Conservation (phyloP, 2,888 invertebrate species). For the Drosophila buzzatii region DNA sequence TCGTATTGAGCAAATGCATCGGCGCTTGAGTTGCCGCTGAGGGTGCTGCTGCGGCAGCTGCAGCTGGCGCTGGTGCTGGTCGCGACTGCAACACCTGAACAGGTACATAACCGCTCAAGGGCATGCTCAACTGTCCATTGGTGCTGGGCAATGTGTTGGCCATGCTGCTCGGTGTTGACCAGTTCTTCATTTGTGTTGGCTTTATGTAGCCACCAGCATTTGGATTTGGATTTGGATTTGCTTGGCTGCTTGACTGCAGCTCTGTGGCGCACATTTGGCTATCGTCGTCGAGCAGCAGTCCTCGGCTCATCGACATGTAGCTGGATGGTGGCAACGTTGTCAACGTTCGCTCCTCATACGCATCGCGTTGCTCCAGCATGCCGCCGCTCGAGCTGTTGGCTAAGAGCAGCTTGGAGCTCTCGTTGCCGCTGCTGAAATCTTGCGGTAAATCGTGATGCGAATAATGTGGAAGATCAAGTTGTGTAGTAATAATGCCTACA, state of each 20-base stretch:
- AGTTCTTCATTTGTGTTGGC: slow-evolving; percentile 67
- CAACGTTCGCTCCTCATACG: slow-evolving; percentile 45
- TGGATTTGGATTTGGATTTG: slow-evolving; percentile 1
- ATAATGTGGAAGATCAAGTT: slow-evolving; percentile 46
- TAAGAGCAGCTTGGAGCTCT: slow-evolving; percentile 64
- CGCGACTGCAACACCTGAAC: slow-evolving; percentile 50
- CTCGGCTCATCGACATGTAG: slow-evolving; percentile 59
- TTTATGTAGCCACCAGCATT: slow-evolving; percentile 57
- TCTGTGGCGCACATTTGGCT: slow-evolving; percentile 22
- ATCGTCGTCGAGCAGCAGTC: slow-evolving; percentile 38
- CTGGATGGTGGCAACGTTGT: slow-evolving; percentile 29
- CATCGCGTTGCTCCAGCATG: slow-evolving; percentile 36
- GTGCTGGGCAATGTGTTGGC: slow-evolving; percentile 33
- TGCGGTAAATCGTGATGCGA: slow-evolving; percentile 56
- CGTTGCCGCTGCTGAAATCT: slow-evolving; percentile 66
- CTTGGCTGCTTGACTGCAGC: slow-evolving; percentile 12
- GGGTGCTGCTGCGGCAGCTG: neutral
- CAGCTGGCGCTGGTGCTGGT: neutral
- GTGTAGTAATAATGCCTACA: slow-evolving; percentile 44
- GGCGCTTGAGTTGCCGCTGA: slow-evolving; percentile 13
- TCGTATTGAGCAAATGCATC: slow-evolving; percentile 43
- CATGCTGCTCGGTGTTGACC: slow-evolving; percentile 34
- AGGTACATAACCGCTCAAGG: slow-evolving; percentile 66
- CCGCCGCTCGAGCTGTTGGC: slow-evolving; percentile 50
- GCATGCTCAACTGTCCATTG: slow-evolving; percentile 21